Conservation (phyloP, 2,113 vertebrate genomes). For the Etheostoma spectabile region DNA sequence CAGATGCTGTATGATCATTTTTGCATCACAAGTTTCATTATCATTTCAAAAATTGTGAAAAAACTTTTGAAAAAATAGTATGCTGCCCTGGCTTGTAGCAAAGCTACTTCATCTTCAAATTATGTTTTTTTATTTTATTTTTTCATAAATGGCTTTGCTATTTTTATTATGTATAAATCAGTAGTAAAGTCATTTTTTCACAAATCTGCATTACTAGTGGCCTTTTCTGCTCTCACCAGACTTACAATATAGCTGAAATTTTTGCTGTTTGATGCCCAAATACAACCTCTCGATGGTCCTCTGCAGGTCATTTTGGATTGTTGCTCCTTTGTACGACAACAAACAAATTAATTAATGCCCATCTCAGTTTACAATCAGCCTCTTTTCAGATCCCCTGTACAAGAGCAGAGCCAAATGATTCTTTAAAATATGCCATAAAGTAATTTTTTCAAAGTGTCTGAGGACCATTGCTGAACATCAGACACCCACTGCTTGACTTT, state of each 20-base stretch:
- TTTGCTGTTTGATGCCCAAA: background rate
- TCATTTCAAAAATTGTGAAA: too few relatives aligned
- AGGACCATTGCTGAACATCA: background rate
- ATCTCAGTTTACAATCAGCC: background rate
- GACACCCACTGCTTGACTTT: too few relatives aligned
- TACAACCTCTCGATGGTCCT: background rate
- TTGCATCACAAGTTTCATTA: too few relatives aligned
- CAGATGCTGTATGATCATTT: too few relatives aligned
- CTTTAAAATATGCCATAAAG: background rate
- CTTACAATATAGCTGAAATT: background rate
- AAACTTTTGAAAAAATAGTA: too few relatives aligned
- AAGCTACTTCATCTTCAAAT: too few relatives aligned
- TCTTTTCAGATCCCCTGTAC: background rate
- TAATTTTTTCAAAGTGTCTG: background rate
- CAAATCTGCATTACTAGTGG: too few relatives aligned
- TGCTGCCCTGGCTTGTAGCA: too few relatives aligned
- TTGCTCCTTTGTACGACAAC: background rate
- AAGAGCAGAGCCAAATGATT: background rate
- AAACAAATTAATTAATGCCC: background rate
- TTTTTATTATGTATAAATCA: background rate
- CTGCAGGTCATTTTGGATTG: background rate
- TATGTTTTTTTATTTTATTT: too few relatives aligned
- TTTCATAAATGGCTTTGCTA: background rate
- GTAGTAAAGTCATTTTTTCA: background rate
- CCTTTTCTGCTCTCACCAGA: background rate